Evolutionary conservation across 2,113 vertebrate genomes (phyloP).

Genomic region (Protobothrops mucrosquamatus): DNA sequence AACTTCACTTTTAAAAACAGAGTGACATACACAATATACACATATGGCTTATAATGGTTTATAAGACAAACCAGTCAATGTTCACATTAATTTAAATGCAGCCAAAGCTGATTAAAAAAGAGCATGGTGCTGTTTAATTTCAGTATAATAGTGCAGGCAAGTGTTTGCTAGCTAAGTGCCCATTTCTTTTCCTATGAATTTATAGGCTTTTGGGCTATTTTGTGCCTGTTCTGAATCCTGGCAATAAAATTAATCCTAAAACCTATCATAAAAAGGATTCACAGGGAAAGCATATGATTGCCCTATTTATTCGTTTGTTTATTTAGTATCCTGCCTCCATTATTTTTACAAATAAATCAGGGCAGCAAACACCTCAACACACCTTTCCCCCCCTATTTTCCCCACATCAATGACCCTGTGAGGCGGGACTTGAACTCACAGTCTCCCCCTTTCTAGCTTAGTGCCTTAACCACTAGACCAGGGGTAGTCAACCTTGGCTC

Average conservation of each 20-base stretch:
- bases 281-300: background rate
- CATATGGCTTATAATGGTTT: background rate
- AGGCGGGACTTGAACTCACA: background rate
- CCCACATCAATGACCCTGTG: background rate
- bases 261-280: background rate
- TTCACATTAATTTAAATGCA: background rate
- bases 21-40: background rate
- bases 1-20: background rate
- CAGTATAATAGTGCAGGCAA: background rate
- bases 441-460: background rate
- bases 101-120: background rate
- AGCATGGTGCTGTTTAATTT: background rate
- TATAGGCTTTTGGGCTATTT: background rate
- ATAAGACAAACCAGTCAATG: background rate
- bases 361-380: background rate
- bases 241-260: background rate
- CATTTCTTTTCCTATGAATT: background rate
- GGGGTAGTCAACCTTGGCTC: no score
- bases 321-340: background rate
- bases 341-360: background rate
- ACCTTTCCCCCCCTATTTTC: background rate
- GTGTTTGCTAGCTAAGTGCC: background rate
- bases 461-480: background rate
- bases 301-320: background rate
- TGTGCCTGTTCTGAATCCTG: background rate